Percentiles rank a stretch among this genome's conserved stretches.
These are phyloP conservation scores for Cataglyphis livida DNA, from an alignment of 2,888 invertebrate genomes.

Conservation along the genomic window DNA sequence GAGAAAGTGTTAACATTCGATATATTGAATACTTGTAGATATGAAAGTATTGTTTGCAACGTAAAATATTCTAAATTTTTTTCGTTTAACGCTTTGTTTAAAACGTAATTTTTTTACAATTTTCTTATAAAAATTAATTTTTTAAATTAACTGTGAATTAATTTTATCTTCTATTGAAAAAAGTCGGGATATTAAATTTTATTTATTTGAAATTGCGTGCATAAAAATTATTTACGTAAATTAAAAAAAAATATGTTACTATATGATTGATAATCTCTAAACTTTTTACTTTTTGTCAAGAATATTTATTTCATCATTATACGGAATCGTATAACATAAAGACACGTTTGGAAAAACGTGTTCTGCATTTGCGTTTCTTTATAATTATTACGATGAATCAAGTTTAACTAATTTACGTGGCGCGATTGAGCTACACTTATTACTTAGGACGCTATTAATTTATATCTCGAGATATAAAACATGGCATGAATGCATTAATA, in stretches of 20 bases:
- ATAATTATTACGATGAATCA: not conserved
- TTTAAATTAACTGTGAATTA: not conserved
- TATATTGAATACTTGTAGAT: not conserved
- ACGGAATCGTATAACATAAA: not conserved
- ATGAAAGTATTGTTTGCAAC: not conserved
- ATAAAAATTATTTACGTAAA: not conserved
- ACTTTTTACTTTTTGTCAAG: not conserved
- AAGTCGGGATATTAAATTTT: not conserved
- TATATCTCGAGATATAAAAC: not conserved
- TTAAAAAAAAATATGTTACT: not conserved
- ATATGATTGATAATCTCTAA: not conserved
- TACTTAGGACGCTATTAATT: not conserved
- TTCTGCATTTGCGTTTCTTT: not conserved
- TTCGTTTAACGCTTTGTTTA: not conserved
- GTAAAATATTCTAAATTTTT: not conserved
- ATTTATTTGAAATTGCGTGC: not conserved
- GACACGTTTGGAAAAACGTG: slow-evolving; percentile 2
- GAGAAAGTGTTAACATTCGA: not conserved
- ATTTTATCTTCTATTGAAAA: not conserved
- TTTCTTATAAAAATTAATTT: not conserved
- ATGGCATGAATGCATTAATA: not conserved
- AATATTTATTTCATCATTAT: not conserved
- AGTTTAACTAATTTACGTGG: not conserved
- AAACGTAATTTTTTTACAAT: not conserved
- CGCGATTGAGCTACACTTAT: not conserved